Evolutionary conservation across 2,113 vertebrate species (phyloP), one percentile per base, ranked within the genome.

Genomic region (Amphilophus citrinellus): DNA sequence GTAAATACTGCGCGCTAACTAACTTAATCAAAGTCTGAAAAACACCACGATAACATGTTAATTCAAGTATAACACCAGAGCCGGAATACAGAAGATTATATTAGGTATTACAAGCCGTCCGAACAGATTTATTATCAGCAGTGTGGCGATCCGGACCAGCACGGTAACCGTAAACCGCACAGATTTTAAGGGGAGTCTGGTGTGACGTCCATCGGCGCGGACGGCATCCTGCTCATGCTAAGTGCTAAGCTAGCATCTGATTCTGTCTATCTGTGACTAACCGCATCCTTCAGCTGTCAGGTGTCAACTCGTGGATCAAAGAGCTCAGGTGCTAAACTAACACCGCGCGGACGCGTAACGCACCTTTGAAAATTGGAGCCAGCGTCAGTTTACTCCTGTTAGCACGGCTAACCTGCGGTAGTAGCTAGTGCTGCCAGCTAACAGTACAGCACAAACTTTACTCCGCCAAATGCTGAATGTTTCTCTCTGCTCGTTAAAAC

Each of bases 391-490:
- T 62, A 58, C 58, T 63, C 11, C 62, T 61, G 82, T 80, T 84
- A 89, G 79, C 86, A 7, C 1, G 42, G 89, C 89, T 87, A 88
- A 88, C 61, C 58, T 77, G 56, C 80, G 91, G 80, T 91, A 91
- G 42, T 20, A 42, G 88, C 85, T 88, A 85, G 59, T 61, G 13
- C 15, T 18, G n/a, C 32, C 61, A 58, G 79, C 65, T 85, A 88
- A 84, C 66, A 71, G 56, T 20, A 62, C 8, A 82, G 86, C 4
- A 79, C 86, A 82, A 90, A 93, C 84, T 92, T 91, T 79, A 87
- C 83, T 91, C 84, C 44, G 57, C 10, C 35, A 63, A 78, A 85
- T 58, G 57, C n/a, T 7, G 50, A 17, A 65, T 17, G 17, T 58
- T 35, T 32, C n/a, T 24, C n/a, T 2, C 2, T 22, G 32, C 20